Evolutionary conservation across 1,140 invertebrate genomes (phyloP), one percentile per base, ranked within the genome.

Genomic region (Dendroctonus ponderosae): DNA sequence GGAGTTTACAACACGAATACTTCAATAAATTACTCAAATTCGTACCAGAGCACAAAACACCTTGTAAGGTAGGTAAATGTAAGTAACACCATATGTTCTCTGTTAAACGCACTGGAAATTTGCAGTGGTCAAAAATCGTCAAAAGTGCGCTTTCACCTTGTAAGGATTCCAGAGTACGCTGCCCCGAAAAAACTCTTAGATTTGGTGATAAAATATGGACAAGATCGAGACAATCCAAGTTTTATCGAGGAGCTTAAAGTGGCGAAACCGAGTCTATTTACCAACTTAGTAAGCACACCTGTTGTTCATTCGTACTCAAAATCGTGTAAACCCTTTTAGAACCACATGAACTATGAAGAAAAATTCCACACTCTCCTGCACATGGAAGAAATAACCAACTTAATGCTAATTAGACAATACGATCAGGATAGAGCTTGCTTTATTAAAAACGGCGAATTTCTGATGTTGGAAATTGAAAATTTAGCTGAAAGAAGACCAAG

Each of bases 401-500:
- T 84, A 37, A 77, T 89, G 12, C 79, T 83, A 59, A 85, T 94
- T 61, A 83, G 86, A 67, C 82, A 83, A 64, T 94, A 88, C 78
- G 87, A 91, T 77, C 84, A 89, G 68, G 78, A 85, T 44, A 83
- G 84, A 67, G 86, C 85, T 7, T 81, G 83, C 67, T 84, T 96
- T 69, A 81, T 82, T 59, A 80, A 74, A 6, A 80, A 78, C 67
- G 85, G 85, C 7, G 88, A 91, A 67, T 94, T 82, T 80, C 79
- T 96, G 6, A 80, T 82, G 9, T 77, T 97, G 57, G 82, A 87
- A 75, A 88, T 97, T 43, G 87, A 88, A 53, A 91, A 92, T 62
- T 80, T 97, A 8, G 82, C 86, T 54, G 94, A 97, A 78, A 89
- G 85, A 70, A 83, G 94, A 52, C 95, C 94, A 3, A 94, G 92